A percentile compares a stretch with the other conserved stretches of the same genome.
Conservation (phyloP, 2,888 invertebrate genomes). For the Temnothorax rugatulus region DNA sequence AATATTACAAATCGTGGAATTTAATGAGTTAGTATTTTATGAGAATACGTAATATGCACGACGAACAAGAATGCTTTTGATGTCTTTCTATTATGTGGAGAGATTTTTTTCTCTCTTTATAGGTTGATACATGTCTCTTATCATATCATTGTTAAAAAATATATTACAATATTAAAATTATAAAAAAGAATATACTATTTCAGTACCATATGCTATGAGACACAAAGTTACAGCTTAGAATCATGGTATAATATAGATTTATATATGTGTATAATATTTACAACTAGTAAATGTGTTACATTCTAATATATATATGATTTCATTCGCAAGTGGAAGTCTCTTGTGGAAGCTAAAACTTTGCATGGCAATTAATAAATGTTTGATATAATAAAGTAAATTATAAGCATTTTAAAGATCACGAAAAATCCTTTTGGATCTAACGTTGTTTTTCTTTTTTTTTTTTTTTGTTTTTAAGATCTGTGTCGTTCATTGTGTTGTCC, state of each 20-base stretch:
- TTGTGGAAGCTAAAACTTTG: conserved; percentile 41
- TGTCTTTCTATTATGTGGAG: neutral
- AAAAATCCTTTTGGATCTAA: neutral
- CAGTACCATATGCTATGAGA: neutral
- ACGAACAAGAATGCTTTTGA: neutral
- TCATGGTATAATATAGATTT: neutral
- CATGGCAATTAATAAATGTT: conserved; percentile 62
- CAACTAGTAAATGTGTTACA: neutral
- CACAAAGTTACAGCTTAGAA: neutral
- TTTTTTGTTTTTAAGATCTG: conserved; percentile 4
- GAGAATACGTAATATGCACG: neutral
- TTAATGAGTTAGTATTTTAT: conserved; percentile 16
- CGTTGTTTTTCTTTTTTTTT: neutral
- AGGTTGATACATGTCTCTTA: neutral
- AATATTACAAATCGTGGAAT: neutral
- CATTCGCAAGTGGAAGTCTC: neutral
- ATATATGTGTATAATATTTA: neutral
- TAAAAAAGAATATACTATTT: neutral
- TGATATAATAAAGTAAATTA: conserved; percentile 6
- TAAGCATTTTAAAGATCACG: neutral
- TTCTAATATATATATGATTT: neutral
- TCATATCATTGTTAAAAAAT: neutral
- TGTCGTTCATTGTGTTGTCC: conserved; percentile 19
- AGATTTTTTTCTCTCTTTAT: neutral
- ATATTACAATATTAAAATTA: conserved; percentile 36